Evolutionary conservation across 2,888 invertebrate genomes (phyloP).

Genomic region (Tetheella fluctuosa): DNA sequence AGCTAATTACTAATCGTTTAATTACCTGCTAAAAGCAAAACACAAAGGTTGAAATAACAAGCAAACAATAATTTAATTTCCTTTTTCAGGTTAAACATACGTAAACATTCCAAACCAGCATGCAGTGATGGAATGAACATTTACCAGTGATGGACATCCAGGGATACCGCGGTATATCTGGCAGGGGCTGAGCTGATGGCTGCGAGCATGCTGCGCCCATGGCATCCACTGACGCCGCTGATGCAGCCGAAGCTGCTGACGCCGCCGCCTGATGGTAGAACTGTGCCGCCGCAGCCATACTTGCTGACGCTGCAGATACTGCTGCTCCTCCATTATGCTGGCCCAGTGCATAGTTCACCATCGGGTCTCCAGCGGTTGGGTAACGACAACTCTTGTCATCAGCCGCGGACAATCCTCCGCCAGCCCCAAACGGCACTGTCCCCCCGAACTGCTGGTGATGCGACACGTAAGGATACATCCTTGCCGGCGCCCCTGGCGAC

Average conservation of each 20-base stretch:
- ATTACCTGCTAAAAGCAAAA: not conserved
- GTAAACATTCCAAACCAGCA: slow-evolving; percentile 43
- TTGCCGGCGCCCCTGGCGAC: slow-evolving; percentile 89
- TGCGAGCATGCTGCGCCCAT: slow-evolving; percentile 92
- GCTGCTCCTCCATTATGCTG: slow-evolving; percentile 90
- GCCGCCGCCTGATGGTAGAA: slow-evolving; percentile 95
- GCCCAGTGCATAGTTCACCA: slow-evolving; percentile 92
- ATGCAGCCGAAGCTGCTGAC: slow-evolving; percentile 90
- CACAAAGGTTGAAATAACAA: slow-evolving; percentile 16
- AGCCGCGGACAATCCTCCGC: slow-evolving; percentile 86
- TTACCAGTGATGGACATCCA: slow-evolving; percentile 99
- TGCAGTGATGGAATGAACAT: slow-evolving; percentile 74
- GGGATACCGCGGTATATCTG: slow-evolving; percentile 96
- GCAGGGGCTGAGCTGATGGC: slow-evolving; percentile 93
- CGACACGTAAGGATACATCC: slow-evolving; percentile 97
- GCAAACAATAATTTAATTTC: slow-evolving; percentile 28
- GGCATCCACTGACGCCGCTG: slow-evolving; percentile 91
- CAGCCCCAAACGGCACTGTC: slow-evolving; percentile 87
- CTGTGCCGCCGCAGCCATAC: slow-evolving; percentile 90
- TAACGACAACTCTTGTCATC: slow-evolving; percentile 92
- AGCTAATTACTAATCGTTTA: not conserved
- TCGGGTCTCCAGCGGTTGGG: slow-evolving; percentile 89
- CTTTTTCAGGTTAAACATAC: slow-evolving; percentile 35
- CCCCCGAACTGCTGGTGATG: slow-evolving; percentile 90
- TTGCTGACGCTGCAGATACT: slow-evolving; percentile 86